Evolutionary conservation across 2,113 vertebrate genomes (phyloP), one percentile per base, ranked within the genome.

Genomic region (Strix uralensis): DNA sequence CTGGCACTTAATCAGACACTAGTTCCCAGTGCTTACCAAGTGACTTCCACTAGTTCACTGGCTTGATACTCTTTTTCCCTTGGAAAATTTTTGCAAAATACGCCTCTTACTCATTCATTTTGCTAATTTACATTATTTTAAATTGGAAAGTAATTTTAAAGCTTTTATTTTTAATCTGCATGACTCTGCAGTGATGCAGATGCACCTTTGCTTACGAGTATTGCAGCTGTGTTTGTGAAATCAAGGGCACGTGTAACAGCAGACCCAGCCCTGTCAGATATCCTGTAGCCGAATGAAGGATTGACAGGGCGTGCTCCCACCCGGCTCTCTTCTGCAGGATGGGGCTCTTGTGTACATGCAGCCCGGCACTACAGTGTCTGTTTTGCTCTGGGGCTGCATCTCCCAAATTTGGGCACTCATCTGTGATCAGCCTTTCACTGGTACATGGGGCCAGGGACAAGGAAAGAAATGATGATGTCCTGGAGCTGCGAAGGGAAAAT

Each of bases 151-250:
- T 52, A 1, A 73, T 94, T 94, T 75, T 52, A 77, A 44, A 77
- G 88, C 88, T 92, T 65, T 94, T 86, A 82, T 97, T 97, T 95
- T 95, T 90, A 95, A 93, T 93, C 90, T 26, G 44, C 82, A 72
- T 95, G 90, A 95, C 74, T 95, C 90, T 25, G 90, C 95, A 94
- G 95, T 11, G 87, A 25, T 89, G 92, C 92, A 93, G 95, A 95
- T 91, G 95, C 90, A 94, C 95, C 95, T 96, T 87, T 89, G 73
- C 90, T 30, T 81, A 70, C 0, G 46, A 61, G 61, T 29, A 2
- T 78, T 86, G 94, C 94, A 95, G 96, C 95, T 96, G 92, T 78
- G 92, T 70, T 74, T 94, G 69, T 6, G 63, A 27, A 70, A 36
- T 13, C 55, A 13, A 62, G 87, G 65, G n/a, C 72, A n/a, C 5